These are phyloP conservation scores for Odocoileus virginianus DNA, from an alignment of 2,113 vertebrate genomes.

Conservation along the genomic window DNA sequence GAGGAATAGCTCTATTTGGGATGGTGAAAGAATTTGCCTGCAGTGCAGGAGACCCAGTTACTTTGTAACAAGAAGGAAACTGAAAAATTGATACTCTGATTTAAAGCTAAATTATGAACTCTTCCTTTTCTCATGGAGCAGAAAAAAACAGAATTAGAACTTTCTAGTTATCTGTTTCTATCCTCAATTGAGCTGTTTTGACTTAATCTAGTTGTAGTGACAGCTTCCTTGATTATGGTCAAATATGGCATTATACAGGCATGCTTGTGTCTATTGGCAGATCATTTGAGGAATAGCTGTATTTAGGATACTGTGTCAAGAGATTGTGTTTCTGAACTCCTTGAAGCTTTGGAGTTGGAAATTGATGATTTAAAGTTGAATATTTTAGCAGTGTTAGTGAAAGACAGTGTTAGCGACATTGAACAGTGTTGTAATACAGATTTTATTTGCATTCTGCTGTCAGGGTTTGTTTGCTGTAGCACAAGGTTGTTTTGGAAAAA, in stretches of 20 bases:
- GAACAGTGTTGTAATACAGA: background rate
- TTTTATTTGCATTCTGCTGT: background rate
- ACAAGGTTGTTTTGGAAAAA: conserved; percentile 1
- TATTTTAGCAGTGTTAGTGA: background rate
- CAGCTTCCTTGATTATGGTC: conserved; percentile 4
- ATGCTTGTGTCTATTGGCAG: background rate
- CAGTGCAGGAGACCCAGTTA: background rate
- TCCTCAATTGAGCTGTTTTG: background rate
- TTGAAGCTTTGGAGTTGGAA: background rate
- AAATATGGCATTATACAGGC: background rate
- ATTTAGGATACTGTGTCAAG: background rate
- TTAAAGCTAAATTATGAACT: background rate
- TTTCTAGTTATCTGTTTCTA: background rate
- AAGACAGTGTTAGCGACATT: background rate
- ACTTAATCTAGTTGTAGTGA: background rate
- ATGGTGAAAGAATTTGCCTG: background rate
- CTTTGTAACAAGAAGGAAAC: background rate
- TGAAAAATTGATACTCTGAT: background rate
- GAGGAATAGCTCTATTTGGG: background rate
- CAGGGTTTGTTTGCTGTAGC: background rate
- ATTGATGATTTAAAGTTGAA: conserved; percentile 8
- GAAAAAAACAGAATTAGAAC: background rate
- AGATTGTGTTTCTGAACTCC: background rate
- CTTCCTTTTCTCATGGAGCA: background rate
- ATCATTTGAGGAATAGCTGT: conserved; percentile 2